Evolutionary conservation across 2,888 invertebrate genomes (phyloP), one percentile per base, ranked within the genome.

Genomic region (Lumbricus terrestris): DNA sequence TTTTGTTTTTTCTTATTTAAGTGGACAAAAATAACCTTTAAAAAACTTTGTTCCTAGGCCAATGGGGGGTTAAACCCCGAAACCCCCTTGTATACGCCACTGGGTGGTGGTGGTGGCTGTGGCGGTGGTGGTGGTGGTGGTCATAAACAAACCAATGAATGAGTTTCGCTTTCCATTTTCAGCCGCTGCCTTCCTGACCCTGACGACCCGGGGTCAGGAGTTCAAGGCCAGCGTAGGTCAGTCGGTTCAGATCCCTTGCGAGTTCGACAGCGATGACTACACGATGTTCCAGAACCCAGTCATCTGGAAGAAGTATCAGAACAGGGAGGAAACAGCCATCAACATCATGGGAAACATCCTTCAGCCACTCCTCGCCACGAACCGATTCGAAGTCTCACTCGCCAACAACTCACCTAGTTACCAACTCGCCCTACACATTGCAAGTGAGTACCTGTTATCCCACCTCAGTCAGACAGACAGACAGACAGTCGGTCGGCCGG

Each of bases 301-400:
- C 89, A 82, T 89, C 82, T 89, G 89, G 89, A 69, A 82, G 38
- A 89, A 89, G 20, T 69, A 33, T 37, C 89, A 89, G 85, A 85
- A 85, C 85, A 23, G 1, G 40, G 90, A 90, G n/a, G 90, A 90
- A n/a, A 40, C 89, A 1, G 34, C 83, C 23, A 88, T 91, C 35
- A 91, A 91, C 69, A 88, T 88, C 88, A 90, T 90, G 91, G 91
- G 91, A 6, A 91, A 91, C 90, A 91, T 91, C 23, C 91, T 91
- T 23, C 54, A 90, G 29, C 91, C 91, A 18, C 90, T 91, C 54
- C 89, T 91, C 5, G 34, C 83, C 40, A 90, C 90, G 23, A 47
- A 89, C 3, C 88, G 91, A 23, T 91, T 91, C 88, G 69, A 69
- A 8, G 69, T 69, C 5, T 69, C 69, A 11, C 69, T 69, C 69